Evolutionary conservation across 2,113 vertebrate genomes (phyloP).

Genomic region (Tor tambroides): DNA sequence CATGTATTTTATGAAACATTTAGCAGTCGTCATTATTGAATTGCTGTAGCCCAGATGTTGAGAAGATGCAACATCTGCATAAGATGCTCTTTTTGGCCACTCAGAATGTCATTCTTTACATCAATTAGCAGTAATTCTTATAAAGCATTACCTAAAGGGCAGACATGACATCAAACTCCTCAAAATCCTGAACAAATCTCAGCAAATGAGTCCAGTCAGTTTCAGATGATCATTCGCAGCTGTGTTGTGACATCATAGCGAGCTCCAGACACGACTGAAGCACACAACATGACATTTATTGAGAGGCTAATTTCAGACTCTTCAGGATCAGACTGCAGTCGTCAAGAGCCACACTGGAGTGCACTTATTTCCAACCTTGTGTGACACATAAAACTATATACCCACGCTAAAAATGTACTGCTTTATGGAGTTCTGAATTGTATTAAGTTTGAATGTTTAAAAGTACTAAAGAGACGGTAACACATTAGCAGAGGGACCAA

Average conservation of each 20-base stretch:
- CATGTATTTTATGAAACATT: too few species aligned
- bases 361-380: not conserved
- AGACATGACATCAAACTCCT: not conserved
- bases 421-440: not conserved
- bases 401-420: not conserved
- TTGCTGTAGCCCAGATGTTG: not conserved
- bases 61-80: not conserved
- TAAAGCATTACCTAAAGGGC: slow-evolving; percentile 10
- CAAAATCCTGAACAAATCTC: slow-evolving; percentile 23
- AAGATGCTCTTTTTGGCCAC: not conserved
- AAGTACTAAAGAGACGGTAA: too few species aligned
- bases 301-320: slow-evolving; percentile 16
- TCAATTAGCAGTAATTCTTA: not conserved
- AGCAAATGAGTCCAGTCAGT: slow-evolving; percentile 19
- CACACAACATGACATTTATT: slow-evolving; percentile 4
- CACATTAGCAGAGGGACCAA: too few species aligned
- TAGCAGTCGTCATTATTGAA: not conserved
- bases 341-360: not conserved
- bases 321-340: slow-evolving; percentile 22
- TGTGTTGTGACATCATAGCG: slow-evolving; percentile 17
- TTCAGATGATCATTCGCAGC: not conserved
- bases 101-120: slow-evolving; percentile 8
- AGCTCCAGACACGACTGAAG: not conserved
- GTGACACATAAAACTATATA: not conserved
- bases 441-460: not conserved